Base-by-base conservation (phyloP, 2,888 invertebrate species). In the Pseudoips prasinana region DNA sequence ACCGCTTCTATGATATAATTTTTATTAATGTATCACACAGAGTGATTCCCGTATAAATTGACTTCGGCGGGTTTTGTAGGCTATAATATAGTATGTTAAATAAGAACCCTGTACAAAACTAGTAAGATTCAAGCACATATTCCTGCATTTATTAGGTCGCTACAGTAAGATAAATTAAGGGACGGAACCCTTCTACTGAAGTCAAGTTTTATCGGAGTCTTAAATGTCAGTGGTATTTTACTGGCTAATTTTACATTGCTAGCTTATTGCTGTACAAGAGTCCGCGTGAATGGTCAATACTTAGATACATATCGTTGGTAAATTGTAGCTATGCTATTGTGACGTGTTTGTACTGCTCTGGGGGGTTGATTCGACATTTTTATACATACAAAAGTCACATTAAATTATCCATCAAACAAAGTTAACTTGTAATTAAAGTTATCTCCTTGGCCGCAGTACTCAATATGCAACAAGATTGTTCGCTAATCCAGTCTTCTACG, bases 221-320 rank as follows among this genome's bases (percentile, higher is more conserved):
- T 4, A 23, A 19, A 39, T n/a, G 14, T 14, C 14, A 3, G 14
- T 14, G 14, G n/a, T n/a, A n/a, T n/a, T 14, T 14, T 14, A 14
- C 14, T 3, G 14, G 5, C 14, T 14, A 5, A 14, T 14, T n/a
- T n/a, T n/a, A n/a, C n/a, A n/a, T n/a, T n/a, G n/a, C n/a, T 3
- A 14, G 5, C 14, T 14, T 14, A 3, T 5, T 14, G 14, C 14
- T 14, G 5, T 14, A 5, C 5, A 14, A 14, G 14, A 2, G 14
- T 14, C 25, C 27, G 54, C 48, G 53, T 65, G 66, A 58, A 61
- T 61, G 59, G 52, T 58, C 61, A 58, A 61, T 61, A 67, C 59
- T 67, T 67, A 62, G 57, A 72, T 68, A 75, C 77, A 76, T 77
- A 76, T 76, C 77, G 71, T 64, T 49, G 52, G 56, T 67, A 54